These are phyloP conservation scores for Synergus gifuensis DNA, from an alignment of 2,888 invertebrate species.

Conservation along the genomic window DNA sequence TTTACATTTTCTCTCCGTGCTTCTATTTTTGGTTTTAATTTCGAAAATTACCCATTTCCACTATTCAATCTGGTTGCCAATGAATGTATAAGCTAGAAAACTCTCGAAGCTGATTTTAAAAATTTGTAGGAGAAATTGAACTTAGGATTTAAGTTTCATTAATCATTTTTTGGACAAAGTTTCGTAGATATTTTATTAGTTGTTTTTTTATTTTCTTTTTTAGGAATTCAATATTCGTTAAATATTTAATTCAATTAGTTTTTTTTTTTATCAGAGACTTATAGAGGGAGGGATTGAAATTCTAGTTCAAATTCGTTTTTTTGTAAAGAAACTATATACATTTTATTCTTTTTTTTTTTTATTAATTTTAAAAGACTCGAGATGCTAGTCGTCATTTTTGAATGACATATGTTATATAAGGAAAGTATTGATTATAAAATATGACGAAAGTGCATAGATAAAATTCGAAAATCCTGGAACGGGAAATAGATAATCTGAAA, in stretches of 20 bases:
- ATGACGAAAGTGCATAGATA: conserved; percentile 7
- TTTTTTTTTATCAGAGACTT: background rate
- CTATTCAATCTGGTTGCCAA: conserved; percentile 20
- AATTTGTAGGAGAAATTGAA: background rate
- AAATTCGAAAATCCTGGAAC: conserved; percentile 32
- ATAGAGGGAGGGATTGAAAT: background rate
- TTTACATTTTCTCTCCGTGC: background rate
- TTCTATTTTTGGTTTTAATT: background rate
- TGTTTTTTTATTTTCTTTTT: background rate
- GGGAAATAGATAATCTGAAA: background rate
- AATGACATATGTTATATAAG: conserved; percentile 34
- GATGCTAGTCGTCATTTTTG: conserved; percentile 33
- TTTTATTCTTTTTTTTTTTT: background rate
- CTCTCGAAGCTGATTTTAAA: background rate
- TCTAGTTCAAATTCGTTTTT: background rate
- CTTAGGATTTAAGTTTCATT: background rate
- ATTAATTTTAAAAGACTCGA: conserved; percentile 29
- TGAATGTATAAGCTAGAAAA: background rate
- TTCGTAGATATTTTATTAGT: background rate
- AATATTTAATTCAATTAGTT: background rate
- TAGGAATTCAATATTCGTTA: too few species aligned
- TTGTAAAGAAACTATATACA: background rate
- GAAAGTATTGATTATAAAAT: conserved; percentile 2
- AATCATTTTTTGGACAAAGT: background rate
- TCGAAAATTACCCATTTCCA: conserved; percentile 22